These are phyloP conservation scores for Microtus montanus DNA, from an alignment of 2,113 vertebrate genomes.

Conservation along the genomic window DNA sequence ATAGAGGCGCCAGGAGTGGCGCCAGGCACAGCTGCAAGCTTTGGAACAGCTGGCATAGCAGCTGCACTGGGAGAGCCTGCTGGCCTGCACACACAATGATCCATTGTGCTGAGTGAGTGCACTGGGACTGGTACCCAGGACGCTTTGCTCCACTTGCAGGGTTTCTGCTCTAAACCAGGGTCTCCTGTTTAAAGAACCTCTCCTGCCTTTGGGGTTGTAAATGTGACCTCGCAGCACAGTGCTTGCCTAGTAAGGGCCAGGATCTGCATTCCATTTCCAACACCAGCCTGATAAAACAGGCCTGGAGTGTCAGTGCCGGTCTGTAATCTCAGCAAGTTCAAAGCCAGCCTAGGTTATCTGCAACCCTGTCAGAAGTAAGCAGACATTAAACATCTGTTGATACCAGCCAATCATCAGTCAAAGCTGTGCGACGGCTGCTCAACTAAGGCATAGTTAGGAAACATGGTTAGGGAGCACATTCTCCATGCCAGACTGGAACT, in stretches of 20 bases:
- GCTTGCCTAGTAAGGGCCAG: background rate
- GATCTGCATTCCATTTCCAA: background rate
- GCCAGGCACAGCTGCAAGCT: constrained; percentile 83
- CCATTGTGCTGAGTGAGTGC: constrained; percentile 82
- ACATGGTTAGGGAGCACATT: background rate
- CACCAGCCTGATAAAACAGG: background rate
- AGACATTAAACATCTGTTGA: background rate
- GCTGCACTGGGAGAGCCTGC: constrained; percentile 83
- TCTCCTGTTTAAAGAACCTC: background rate
- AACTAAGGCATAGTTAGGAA: background rate
- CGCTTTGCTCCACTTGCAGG: background rate
- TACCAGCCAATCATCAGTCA: background rate
- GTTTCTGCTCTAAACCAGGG: background rate
- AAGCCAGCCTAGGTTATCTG: background rate
- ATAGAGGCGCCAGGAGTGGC: too few species aligned
- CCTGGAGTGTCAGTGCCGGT: too few species aligned
- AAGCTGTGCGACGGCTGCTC: background rate
- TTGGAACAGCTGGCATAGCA: constrained; percentile 87
- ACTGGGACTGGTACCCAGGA: background rate
- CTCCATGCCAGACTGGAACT: background rate
- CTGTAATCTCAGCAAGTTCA: background rate
- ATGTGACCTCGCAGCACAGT: background rate
- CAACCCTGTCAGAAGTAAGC: background rate
- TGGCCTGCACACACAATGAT: constrained; percentile 82
- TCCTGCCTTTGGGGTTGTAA: background rate